phyloP scores from a whole-genome alignment of 2,113 vertebrate genomes.

The Paradoxurus hermaphroditus region DNA sequence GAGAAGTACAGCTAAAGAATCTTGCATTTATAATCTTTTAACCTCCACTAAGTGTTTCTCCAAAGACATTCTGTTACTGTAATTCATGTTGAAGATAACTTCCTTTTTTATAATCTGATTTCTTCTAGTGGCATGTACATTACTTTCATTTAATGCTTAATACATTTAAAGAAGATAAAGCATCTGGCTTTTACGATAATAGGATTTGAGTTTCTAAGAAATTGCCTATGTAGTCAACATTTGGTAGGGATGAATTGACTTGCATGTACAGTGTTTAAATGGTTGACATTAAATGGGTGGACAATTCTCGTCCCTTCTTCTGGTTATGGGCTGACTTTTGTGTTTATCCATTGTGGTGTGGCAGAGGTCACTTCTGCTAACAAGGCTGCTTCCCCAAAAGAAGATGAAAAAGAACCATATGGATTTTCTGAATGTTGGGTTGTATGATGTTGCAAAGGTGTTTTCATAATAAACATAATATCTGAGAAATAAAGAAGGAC shows the following conservation, averaged over 20 bases:
- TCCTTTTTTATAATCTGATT: constrained; percentile 12
- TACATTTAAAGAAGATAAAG: background rate
- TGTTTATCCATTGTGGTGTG: background rate
- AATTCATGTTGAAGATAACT: background rate
- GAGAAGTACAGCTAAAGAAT: background rate
- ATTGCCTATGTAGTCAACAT: background rate
- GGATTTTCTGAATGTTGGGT: background rate
- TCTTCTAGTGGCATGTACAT: background rate
- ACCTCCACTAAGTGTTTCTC: background rate
- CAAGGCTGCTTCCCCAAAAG: background rate
- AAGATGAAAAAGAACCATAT: background rate
- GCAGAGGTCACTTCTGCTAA: background rate
- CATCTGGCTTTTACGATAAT: background rate
- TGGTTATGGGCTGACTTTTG: background rate
- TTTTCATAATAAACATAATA: background rate
- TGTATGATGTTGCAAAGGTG: background rate
- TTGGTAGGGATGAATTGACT: background rate
- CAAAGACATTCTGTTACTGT: background rate
- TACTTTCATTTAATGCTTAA: background rate
- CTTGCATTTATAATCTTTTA: constrained; percentile 6
- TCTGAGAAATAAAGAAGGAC: background rate
- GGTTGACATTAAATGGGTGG: too few relatives aligned
- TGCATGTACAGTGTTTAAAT: background rate
- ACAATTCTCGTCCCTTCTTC: background rate
- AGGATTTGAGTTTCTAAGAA: constrained; percentile 29